Percentiles rank a stretch among this genome's conserved stretches.
These are phyloP conservation scores for Crotalus adamanteus DNA, from an alignment of 2,797 vertebrate species.

Conservation along the genomic window DNA sequence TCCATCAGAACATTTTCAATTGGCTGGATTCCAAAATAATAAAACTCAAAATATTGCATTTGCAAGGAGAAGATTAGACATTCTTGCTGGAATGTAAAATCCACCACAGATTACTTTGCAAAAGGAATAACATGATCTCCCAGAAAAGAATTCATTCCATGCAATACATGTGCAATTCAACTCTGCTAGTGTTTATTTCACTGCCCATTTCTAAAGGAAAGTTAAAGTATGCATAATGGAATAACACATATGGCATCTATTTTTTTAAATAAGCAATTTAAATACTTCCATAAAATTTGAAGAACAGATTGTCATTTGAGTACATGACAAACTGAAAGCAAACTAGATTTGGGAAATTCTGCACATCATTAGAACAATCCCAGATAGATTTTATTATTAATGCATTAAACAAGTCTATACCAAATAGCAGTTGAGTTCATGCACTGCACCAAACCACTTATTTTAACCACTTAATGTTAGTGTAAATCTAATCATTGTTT, in stretches of 20 bases:
- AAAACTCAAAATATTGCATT: not conserved
- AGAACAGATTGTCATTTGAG: not conserved
- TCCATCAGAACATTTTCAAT: not conserved
- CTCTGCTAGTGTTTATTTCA: not conserved
- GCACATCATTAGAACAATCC: not conserved
- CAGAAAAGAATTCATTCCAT: not conserved
- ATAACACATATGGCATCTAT: not conserved
- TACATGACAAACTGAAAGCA: not conserved
- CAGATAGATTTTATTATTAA: not conserved
- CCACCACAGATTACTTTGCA: not conserved
- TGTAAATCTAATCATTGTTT: not conserved
- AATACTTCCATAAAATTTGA: not conserved
- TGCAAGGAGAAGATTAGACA: not conserved
- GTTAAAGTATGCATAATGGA: not conserved
- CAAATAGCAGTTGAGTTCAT: not conserved
- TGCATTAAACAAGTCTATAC: not conserved
- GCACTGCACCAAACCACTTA: not conserved
- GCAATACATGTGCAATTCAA: not conserved
- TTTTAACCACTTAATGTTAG: not conserved
- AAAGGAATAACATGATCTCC: not conserved
- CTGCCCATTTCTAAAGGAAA: not conserved
- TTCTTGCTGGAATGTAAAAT: not conserved
- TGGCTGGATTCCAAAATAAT: not conserved
- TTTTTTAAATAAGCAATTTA: not conserved
- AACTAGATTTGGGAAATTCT: not conserved